Evolutionary conservation across 1,140 invertebrate species (phyloP).

Genomic region (Zaprionus ghesquierei): DNA sequence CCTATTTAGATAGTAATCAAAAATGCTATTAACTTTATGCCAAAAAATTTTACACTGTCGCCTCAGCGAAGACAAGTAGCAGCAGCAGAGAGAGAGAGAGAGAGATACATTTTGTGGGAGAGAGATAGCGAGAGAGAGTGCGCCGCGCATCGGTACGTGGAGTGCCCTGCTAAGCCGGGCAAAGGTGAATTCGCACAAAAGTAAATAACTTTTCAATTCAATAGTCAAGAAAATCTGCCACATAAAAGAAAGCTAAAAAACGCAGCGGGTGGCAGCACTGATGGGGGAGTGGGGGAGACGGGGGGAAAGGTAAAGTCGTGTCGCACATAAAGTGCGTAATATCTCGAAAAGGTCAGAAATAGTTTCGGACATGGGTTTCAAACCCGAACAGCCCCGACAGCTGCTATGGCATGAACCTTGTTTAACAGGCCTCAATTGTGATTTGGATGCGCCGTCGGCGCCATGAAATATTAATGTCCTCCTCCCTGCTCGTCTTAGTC

Average conservation of each 20-base stretch:
- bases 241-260: conserved; percentile 23
- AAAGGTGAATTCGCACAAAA: conserved; percentile 43
- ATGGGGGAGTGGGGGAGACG: no score
- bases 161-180: background rate
- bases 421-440: conserved; percentile 7
- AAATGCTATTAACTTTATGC: conserved; percentile 74
- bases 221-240: conserved; percentile 68
- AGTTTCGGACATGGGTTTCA: conserved; percentile 52
- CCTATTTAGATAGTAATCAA: conserved; percentile 74
- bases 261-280: no score
- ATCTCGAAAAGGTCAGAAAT: conserved; percentile 37
- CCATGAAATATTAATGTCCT: conserved; percentile 23
- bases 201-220: conserved; percentile 73
- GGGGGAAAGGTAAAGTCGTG: background rate
- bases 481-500: background rate
- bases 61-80: background rate
- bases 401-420: background rate
- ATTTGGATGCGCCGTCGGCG: conserved; percentile 1
- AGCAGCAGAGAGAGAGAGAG: background rate
- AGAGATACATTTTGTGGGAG: background rate
- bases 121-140: background rate
- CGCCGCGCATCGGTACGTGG: background rate
- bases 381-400: background rate
- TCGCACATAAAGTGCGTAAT: conserved; percentile 46
- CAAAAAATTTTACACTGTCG: conserved; percentile 73